phyloP scores from a whole-genome alignment of 2,113 vertebrate species.

The Triplophysa dalaica region DNA sequence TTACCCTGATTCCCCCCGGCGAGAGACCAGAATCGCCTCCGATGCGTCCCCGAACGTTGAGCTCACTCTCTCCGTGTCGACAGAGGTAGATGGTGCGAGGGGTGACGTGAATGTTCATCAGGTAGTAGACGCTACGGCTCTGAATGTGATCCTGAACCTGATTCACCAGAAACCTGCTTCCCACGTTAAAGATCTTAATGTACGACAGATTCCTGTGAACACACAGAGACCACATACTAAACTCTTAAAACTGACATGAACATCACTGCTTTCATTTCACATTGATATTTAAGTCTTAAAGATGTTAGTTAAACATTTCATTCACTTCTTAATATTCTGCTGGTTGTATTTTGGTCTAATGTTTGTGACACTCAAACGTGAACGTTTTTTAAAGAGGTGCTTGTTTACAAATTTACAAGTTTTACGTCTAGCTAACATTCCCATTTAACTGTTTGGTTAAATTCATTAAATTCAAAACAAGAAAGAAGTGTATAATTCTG shows the following conservation, averaged over 20 bases:
- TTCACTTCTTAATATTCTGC: too few relatives aligned
- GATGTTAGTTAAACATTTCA: too few relatives aligned
- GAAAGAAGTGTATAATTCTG: too few relatives aligned
- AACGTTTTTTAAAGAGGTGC: too few relatives aligned
- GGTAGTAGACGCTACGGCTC: constrained; percentile 89
- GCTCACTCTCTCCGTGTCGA: constrained; percentile 88
- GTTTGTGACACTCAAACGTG: not conserved
- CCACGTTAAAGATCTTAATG: constrained; percentile 93
- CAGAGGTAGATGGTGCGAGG: constrained; percentile 87
- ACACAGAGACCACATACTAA: not conserved
- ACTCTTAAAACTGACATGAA: not conserved
- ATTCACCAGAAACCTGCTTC: constrained; percentile 86
- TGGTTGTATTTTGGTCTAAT: too few relatives aligned
- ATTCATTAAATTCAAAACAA: too few relatives aligned
- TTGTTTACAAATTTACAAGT: too few relatives aligned
- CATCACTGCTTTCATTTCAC: too few relatives aligned
- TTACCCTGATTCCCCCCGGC: constrained; percentile 73
- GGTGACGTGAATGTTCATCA: constrained; percentile 94
- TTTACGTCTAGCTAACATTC: too few relatives aligned
- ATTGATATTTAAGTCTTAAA: too few relatives aligned
- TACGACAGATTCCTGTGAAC: constrained; percentile 80
- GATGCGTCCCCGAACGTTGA: constrained; percentile 84
- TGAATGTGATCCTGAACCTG: constrained; percentile 89
- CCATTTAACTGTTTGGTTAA: too few relatives aligned
- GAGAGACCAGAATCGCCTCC: constrained; percentile 84